Evolutionary conservation across 2,113 vertebrate genomes (phyloP).

Genomic region (rat (Rattus norvegicus)): DNA sequence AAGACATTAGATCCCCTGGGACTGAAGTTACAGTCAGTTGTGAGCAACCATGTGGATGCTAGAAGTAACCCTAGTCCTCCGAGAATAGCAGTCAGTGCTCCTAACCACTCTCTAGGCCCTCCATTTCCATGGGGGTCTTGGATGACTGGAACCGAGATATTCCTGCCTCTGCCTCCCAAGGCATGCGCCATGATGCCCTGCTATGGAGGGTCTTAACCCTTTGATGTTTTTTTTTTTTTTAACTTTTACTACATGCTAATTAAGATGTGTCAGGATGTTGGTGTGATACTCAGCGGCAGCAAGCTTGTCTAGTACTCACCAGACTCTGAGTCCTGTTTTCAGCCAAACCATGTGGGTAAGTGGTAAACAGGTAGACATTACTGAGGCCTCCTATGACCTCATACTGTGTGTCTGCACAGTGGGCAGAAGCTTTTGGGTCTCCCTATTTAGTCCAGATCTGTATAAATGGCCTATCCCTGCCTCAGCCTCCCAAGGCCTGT

Average conservation of each 20-base stretch:
- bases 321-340: neutral
- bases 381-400: neutral
- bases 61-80: neutral
- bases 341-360: neutral
- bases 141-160: neutral
- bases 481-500: neutral
- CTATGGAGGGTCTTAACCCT: neutral
- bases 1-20: neutral
- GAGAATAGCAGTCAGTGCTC: neutral
- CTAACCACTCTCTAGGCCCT: neutral
- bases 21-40: neutral
- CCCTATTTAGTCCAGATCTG: neutral
- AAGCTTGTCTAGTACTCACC: too few relatives aligned
- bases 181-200: neutral
- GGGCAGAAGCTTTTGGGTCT: neutral
- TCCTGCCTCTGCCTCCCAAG: neutral
- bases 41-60: neutral
- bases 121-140: neutral
- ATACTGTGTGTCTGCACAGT: neutral
- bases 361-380: too few relatives aligned
- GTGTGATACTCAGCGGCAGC: neutral
- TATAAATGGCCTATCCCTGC: neutral
- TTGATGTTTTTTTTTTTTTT: neutral
- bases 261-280: too few relatives aligned
- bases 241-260: neutral